Evolutionary conservation across 2,797 vertebrate species (phyloP).

Genomic region (Tolypeutes matacus): DNA sequence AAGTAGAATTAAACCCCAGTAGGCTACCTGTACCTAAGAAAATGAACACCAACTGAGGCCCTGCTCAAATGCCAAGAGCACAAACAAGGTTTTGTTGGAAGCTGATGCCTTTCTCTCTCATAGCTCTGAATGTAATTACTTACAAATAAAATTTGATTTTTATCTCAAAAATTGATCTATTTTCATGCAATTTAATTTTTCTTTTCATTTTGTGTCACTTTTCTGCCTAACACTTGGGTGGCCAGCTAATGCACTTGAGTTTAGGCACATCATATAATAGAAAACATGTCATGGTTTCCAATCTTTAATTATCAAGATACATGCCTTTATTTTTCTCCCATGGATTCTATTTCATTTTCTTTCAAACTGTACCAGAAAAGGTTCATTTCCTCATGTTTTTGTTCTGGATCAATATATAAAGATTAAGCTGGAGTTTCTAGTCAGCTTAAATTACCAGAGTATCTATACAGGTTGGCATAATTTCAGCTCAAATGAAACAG

Average conservation of each 20-base stretch:
- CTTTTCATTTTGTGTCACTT: slow-evolving; percentile 29
- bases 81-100: background rate
- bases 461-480: background rate
- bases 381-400: slow-evolving; percentile 14
- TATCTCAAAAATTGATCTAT: slow-evolving; percentile 31
- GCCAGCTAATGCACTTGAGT: background rate
- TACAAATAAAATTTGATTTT: slow-evolving; percentile 57
- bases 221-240: background rate
- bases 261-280: background rate
- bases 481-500: slow-evolving; percentile 36
- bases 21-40: background rate
- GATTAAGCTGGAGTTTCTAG: slow-evolving; percentile 6
- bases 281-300: background rate
- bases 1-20: background rate
- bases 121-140: slow-evolving; percentile 34
- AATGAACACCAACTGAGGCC: background rate
- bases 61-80: background rate
- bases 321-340: background rate
- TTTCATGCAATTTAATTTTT: slow-evolving; percentile 59
- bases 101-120: background rate
- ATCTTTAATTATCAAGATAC: slow-evolving; percentile 24
- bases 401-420: slow-evolving; percentile 24
- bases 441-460: background rate
- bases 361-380: slow-evolving; percentile 6
- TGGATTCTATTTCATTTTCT: slow-evolving; percentile 8